Base-by-base conservation (phyloP, 1,140 invertebrate species). In the Bombus breviceps region DNA sequence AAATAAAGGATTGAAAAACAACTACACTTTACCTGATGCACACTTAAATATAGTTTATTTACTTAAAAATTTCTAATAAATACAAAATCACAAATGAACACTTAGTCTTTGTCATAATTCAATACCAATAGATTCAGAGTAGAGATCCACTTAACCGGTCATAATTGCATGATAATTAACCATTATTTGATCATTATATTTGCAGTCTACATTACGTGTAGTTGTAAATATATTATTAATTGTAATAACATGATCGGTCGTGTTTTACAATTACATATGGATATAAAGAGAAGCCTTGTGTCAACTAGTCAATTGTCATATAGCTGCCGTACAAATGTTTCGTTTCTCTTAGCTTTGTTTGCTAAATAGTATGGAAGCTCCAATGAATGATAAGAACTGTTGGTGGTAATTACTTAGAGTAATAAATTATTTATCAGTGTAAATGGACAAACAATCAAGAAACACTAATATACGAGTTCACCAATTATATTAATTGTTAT, bases 61-160 rank as follows among this genome's bases (percentile, higher is more conserved):
- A 95, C 94, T 95, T 95, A 94, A 93, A 95, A 94, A 95, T 92
- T 94, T 94, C 92, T 95, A 95, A 95, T 95, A 95, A 95, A 95
- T 95, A 95, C 94, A 95, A 95, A 95, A 95, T 95, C 94, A 95
- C 94, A 95, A 95, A 95, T 95, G 90, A 95, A 95, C 94, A 95
- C 93, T 94, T 94, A 94, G 92, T 94, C 93, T 94, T 95, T 94
- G 93, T 93, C 93, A 89, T 91, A 93, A 93, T 93, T 93, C 92
- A 93, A 94, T 93, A 92, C 86, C 85, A 88, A 91, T 94, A 92
- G 89, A 91, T 93, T 90, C 69, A 87, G 86, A 89, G 88, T 91
- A 88, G 88, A 87, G 91, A 90, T 92, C 89, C 85, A 85, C 81
- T 89, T 91, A 92, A 93, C 92, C 92, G 87, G 92, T 93, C 91